Evolutionary conservation across 2,888 invertebrate species (phyloP), one percentile per base, ranked within the genome.

Genomic region (Fabriciana adippe): DNA sequence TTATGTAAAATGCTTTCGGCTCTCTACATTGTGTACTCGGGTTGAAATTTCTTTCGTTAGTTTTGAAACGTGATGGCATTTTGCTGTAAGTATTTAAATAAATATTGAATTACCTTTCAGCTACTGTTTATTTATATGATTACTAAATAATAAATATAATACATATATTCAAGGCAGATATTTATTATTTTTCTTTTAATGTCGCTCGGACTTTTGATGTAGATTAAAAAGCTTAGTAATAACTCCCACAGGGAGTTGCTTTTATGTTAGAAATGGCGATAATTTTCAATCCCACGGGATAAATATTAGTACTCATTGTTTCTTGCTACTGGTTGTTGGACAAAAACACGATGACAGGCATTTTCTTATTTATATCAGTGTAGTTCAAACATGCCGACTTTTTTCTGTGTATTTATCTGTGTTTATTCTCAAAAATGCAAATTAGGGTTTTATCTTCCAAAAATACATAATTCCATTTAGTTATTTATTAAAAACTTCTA

Each of bases 1-100:
- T 87, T 87, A 84, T 80, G 76, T 76, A 77, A 73, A 79, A 78
- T 74, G 74, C 62, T 57, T 66, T 71, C 56, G 26, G 35, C 48
- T 71, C 73, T 71, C 67, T 72, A 66, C 64, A 41, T 68, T 71
- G 55, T 70, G 45, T 26, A 16, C 41, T 55, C 35, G 13, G 50
- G 15, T 51, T 64, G 50, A 41, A 55, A 55, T 55, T 47, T 47
- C 16, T 57, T 65, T 57, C 64, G 35, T 59, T 65, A 16, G 47
- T 54, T n/a, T 59, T 14, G n/a, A 53, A 60, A 66, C 66, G 66
- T 60, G 60, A 55, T 31, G 54, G 35, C 48, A 48, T 55, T 66
- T 55, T 51, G 18, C 35, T 31, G 51, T 61, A 31, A 41, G 61
- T 61, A 61, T 51, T 61, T 61, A 61, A 51, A 50, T 61, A 61